These are phyloP conservation scores for Hylaeus volcanicus DNA, from an alignment of 1,140 invertebrate species.

Conservation along the genomic window DNA sequence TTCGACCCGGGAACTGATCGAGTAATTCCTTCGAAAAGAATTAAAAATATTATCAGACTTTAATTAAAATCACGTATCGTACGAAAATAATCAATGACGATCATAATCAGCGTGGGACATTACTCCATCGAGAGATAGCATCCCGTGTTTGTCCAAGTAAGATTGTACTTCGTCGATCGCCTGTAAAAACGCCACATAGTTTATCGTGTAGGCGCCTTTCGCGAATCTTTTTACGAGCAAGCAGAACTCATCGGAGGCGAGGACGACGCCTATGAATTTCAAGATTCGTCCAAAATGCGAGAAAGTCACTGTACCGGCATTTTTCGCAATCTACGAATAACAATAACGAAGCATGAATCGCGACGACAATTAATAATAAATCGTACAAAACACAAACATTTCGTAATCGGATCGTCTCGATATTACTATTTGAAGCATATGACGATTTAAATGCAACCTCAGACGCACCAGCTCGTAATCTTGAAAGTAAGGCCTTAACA, in stretches of 20 bases:
- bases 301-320: slow-evolving; percentile 85
- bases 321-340: slow-evolving; percentile 84
- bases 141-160: slow-evolving; percentile 82
- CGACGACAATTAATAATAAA: not conserved
- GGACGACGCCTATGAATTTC: slow-evolving; percentile 84
- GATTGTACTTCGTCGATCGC: slow-evolving; percentile 79
- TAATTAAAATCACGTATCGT: not conserved
- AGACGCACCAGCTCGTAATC: slow-evolving; percentile 85
- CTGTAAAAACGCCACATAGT: slow-evolving; percentile 86
- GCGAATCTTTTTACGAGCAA: slow-evolving; percentile 85
- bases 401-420: not conserved
- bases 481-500: slow-evolving; percentile 87
- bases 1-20: slow-evolving; percentile 82
- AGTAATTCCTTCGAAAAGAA: slow-evolving; percentile 77
- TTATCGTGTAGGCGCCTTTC: slow-evolving; percentile 86
- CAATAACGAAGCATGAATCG: not conserved
- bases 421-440: not conserved
- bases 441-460: slow-evolving; percentile 9
- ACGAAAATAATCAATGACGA: not conserved
- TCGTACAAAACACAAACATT: not conserved
- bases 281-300: slow-evolving; percentile 86
- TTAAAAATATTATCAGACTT: not conserved
- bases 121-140: slow-evolving; percentile 73
- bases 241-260: slow-evolving; percentile 85
- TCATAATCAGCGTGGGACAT: slow-evolving; percentile 26